Conservation (phyloP, 37 sponge, comb jelly and placozoan species). For the Cliona cf. orientalis region DNA sequence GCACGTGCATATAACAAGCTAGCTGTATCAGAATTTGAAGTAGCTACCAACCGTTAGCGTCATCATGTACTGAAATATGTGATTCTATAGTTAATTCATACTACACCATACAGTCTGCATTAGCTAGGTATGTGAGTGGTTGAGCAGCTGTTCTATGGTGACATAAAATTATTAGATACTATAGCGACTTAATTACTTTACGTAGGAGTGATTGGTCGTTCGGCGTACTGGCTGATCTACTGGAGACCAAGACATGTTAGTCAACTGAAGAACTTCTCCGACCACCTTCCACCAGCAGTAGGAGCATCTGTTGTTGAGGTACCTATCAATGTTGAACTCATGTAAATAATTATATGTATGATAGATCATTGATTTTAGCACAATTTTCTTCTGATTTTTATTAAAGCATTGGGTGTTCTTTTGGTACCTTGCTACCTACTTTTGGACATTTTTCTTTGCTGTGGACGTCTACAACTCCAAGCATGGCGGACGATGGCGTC, state of each 20-base stretch:
- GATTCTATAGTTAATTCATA: no score
- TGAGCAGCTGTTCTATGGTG: no score
- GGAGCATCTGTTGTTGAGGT: conserved; percentile 44
- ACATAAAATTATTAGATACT: no score
- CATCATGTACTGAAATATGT: no score
- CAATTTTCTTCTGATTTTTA: no score
- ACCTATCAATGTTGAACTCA: not conserved
- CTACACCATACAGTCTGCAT: no score
- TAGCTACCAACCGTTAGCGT: no score
- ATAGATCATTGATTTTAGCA: no score
- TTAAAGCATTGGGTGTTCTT: conserved; percentile 59
- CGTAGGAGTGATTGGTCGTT: conserved; percentile 59
- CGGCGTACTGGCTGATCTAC: conserved; percentile 45
- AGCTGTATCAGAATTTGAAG: no score
- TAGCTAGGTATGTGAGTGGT: no score
- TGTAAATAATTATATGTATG: not conserved
- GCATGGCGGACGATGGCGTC: conserved; percentile 49
- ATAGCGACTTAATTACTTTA: no score
- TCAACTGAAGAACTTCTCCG: not conserved
- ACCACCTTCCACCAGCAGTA: conserved; percentile 10
- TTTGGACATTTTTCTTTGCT: conserved; percentile 73
- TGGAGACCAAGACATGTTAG: conserved; percentile 28
- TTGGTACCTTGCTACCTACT: conserved; percentile 63
- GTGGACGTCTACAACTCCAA: conserved; percentile 68
- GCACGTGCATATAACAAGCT: no score